Conservation (phyloP, 2,113 vertebrate species). For the Platysternon megacephalum region DNA sequence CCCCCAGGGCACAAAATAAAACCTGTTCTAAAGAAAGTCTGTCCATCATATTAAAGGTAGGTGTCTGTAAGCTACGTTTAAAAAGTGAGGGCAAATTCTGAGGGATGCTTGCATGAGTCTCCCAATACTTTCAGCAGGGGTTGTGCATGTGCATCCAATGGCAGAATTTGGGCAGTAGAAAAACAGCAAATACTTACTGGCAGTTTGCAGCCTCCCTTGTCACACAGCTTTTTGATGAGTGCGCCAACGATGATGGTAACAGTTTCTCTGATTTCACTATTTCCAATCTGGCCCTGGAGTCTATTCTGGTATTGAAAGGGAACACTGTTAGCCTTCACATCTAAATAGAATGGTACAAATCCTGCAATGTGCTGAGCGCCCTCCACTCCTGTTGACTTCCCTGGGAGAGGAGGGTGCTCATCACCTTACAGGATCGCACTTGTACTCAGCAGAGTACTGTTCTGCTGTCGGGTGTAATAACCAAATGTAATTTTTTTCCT, state of each 20-base stretch:
- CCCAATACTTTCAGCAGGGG: neutral
- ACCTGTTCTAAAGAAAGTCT: neutral
- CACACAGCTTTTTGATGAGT: slow-evolving; percentile 89
- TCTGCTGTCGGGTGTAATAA: neutral
- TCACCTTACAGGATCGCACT: fast-evolving
- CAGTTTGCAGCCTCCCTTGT: slow-evolving; percentile 87
- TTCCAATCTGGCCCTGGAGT: slow-evolving; percentile 87
- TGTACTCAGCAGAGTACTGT: neutral
- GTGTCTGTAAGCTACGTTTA: neutral
- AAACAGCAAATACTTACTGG: slow-evolving; percentile 82
- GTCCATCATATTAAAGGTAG: neutral
- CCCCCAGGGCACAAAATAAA: neutral
- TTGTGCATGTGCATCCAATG: neutral
- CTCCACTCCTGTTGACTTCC: neutral
- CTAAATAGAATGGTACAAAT: neutral
- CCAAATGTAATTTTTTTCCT: neutral
- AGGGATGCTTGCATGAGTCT: neutral
- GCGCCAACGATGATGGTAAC: slow-evolving; percentile 93
- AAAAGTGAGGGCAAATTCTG: neutral
- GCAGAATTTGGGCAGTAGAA: neutral
- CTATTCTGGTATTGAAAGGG: slow-evolving; percentile 80
- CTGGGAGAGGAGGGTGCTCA: neutral
- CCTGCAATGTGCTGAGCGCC: neutral
- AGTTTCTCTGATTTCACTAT: slow-evolving; percentile 90
- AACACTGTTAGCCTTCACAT: neutral